Evolutionary conservation across 2,113 vertebrate genomes (phyloP).

Genomic region (Echinops telfairi): DNA sequence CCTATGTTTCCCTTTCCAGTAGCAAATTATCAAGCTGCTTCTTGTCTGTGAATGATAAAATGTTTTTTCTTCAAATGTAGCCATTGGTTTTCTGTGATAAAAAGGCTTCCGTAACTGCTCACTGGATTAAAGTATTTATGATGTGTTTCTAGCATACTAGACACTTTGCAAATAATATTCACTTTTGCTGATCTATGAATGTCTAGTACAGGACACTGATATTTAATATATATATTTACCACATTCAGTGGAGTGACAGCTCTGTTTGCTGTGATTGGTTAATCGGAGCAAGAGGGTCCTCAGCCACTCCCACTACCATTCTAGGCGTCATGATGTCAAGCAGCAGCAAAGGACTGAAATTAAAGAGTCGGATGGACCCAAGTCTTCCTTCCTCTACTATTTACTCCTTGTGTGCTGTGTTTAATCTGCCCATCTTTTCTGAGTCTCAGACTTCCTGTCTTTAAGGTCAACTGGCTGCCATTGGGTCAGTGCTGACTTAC

Average conservation of each 20-base stretch:
- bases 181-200: not conserved
- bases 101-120: constrained; percentile 27
- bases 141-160: not conserved
- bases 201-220: not conserved
- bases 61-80: constrained; percentile 44
- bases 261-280: not conserved
- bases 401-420: not conserved
- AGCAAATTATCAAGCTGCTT: constrained; percentile 79
- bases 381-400: not conserved
- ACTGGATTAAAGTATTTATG: constrained; percentile 67
- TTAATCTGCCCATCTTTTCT: not conserved
- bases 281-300: not conserved
- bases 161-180: constrained; percentile 14
- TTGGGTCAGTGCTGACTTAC: too few relatives aligned
- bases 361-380: not conserved
- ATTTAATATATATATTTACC: too few relatives aligned
- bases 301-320: too few relatives aligned
- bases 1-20: constrained; percentile 79
- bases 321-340: too few relatives aligned
- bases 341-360: not conserved
- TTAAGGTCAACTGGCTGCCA: not conserved
- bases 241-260: not conserved
- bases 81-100: constrained; percentile 52
- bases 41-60: constrained; percentile 51
- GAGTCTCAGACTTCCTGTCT: not conserved